Evolutionary conservation across 2,113 vertebrate species (phyloP), one percentile per base, ranked within the genome.

Genomic region (Rhinopithecus roxellana): DNA sequence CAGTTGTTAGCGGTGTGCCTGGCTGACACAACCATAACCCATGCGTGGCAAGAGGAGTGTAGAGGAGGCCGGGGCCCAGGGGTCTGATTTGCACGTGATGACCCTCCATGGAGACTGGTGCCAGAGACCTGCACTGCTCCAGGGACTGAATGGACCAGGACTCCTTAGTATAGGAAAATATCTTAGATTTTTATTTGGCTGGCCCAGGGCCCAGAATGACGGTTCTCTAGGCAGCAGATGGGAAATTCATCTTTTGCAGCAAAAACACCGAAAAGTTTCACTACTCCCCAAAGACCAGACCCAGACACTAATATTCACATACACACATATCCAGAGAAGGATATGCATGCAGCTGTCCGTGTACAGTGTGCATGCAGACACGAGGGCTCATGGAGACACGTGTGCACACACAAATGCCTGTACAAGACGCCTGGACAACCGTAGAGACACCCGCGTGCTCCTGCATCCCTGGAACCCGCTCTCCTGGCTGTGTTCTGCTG

Each of bases 291-390:
- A 20, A 16, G 32, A 32, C 23, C 8, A 52, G 57, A 61, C 5
- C 20, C 67, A 77, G 87, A 61, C 25, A 45, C 74, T 59, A 6
- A 1, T 2, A n/a, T 3, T 17, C 48, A 57, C 1, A 35, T 14
- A 17, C 22, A 59, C 40, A 92, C 48, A 8, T 30, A 35, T 32
- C 32, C 11, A 8, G 14, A 35, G n/a, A 25, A 12, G 27, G 48
- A 27, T 50, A 18, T 23, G 50, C 11, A 7, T 8, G 48, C n/a
- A 13, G 52, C 4, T 35, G 32, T 5, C 2, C 59, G 8, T 0
- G 0, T 3, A 13, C 23, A 57, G 13, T 0, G 0, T 4, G 13
- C 20, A 61, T 14, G 2, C 10, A n/a, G 17, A 8, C 70, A 69
- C 1, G 20, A 5, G 3, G 61, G 45, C 6, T 20, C 59, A 0